Conservation (phyloP, 1,140 invertebrate genomes). For the Drosophila nebulosa region DNA sequence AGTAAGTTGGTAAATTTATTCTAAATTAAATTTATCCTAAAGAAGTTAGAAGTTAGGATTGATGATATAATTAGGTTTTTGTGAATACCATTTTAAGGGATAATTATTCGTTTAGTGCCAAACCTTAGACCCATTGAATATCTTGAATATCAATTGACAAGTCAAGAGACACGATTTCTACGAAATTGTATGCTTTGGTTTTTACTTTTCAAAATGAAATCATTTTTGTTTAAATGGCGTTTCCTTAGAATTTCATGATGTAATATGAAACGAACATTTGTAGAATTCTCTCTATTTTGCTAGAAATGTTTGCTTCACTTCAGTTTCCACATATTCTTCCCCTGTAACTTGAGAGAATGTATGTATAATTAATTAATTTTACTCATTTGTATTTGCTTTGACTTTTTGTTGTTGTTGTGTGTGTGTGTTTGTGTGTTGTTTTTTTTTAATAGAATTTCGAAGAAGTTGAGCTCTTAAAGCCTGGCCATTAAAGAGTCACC, state of each 20-base stretch:
- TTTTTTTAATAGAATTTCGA: neutral
- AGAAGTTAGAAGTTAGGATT: no score
- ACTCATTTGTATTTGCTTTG: neutral
- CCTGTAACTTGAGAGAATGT: neutral
- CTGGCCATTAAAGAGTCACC: neutral
- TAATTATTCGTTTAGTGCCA: no score
- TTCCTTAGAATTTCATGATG: neutral
- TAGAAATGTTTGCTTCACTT: no score
- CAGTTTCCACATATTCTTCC: no score
- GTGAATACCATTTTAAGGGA: no score
- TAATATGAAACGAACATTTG: neutral
- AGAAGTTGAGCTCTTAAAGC: slow-evolving; percentile 7
- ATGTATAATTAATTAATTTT: slow-evolving; percentile 8
- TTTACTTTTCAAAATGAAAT: neutral
- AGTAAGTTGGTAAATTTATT: no score
- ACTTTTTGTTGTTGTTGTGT: no score
- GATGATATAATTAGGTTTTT: no score
- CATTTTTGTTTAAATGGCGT: neutral
- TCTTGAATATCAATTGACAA: no score
- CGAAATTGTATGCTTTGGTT: neutral
- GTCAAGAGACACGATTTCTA: neutral
- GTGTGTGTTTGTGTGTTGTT: neutral
- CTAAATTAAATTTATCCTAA: no score
- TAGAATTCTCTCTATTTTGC: neutral
- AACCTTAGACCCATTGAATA: no score